Percentiles rank a stretch among this genome's conserved stretches.
phyloP scores from a whole-genome alignment of 2,113 vertebrate species.

The Caranx ignobilis region DNA sequence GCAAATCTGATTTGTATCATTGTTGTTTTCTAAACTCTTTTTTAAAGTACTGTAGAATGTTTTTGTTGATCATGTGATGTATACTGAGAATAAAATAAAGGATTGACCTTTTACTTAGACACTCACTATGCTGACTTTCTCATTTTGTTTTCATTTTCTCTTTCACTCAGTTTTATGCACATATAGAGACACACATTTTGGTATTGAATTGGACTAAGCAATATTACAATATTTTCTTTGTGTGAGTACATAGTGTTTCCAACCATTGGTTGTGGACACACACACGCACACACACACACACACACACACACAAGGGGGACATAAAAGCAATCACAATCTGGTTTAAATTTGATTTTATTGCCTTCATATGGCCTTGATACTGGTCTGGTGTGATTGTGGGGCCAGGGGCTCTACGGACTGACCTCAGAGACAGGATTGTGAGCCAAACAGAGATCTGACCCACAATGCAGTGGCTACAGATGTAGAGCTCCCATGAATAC shows the following conservation, averaged over 20 bases:
- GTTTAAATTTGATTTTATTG: constrained; percentile 69
- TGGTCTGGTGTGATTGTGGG: constrained; percentile 60
- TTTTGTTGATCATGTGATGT: constrained; percentile 65
- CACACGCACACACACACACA: constrained; percentile 16
- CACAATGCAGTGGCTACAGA: constrained; percentile 53
- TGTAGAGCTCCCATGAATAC: constrained; percentile 44
- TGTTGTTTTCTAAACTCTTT: constrained; percentile 69
- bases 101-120: constrained; percentile 59
- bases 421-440: constrained; percentile 69
- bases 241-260: constrained; percentile 22
- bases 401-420: constrained; percentile 46
- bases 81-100: constrained; percentile 73
- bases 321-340: constrained; percentile 54
- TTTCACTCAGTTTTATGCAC: background rate
- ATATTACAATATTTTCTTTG: constrained; percentile 54
- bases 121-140: constrained; percentile 7
- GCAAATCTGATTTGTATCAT: constrained; percentile 67
- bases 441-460: constrained; percentile 67
- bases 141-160: constrained; percentile 23
- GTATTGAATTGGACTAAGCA: constrained; percentile 13
- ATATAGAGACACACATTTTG: constrained; percentile 10
- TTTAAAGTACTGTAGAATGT: constrained; percentile 76
- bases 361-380: constrained; percentile 68
- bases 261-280: constrained; percentile 17
- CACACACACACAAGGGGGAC: constrained; percentile 27